phyloP scores from a whole-genome alignment of 53 echinoderm and acorn worm species.

The Paelopatides confundens region DNA sequence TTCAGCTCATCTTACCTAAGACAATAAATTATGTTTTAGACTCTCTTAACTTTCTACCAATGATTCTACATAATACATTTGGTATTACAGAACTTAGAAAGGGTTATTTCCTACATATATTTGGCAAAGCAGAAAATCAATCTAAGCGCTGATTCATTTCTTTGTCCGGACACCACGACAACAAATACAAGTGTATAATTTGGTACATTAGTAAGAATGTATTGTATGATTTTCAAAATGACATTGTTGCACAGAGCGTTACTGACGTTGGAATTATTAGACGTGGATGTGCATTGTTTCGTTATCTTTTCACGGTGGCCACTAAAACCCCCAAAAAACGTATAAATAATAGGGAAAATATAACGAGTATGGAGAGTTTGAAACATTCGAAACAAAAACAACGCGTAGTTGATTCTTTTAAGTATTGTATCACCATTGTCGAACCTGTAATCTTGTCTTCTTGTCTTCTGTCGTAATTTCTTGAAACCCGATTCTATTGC shows the following conservation, averaged over 20 bases:
- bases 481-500: conserved; percentile 30
- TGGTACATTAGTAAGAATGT: conserved; percentile 42
- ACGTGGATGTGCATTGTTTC: conserved; percentile 46
- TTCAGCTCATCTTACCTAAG: conserved; percentile 9
- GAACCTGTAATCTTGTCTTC: conserved; percentile 59
- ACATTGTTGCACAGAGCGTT: conserved; percentile 43
- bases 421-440: conserved; percentile 47
- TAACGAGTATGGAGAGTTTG: not conserved
- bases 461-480: conserved; percentile 56
- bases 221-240: conserved; percentile 43
- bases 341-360: too few species aligned
- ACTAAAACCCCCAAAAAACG: too few species aligned
- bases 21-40: conserved; percentile 27
- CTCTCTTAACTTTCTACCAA: conserved; percentile 45
- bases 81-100: conserved; percentile 44
- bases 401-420: not conserved
- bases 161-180: conserved; percentile 23
- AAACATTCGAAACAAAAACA: too few species aligned
- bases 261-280: conserved; percentile 62
- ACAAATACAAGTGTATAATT: not conserved
- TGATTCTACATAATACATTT: conserved; percentile 50
- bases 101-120: conserved; percentile 56
- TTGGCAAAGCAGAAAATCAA: conserved; percentile 21
- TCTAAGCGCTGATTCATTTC: conserved; percentile 24
- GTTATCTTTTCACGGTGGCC: conserved; percentile 33